Evolutionary conservation across 2,113 vertebrate species (phyloP), one percentile per base, ranked within the genome.

Genomic region (Oostethus manadensis): DNA sequence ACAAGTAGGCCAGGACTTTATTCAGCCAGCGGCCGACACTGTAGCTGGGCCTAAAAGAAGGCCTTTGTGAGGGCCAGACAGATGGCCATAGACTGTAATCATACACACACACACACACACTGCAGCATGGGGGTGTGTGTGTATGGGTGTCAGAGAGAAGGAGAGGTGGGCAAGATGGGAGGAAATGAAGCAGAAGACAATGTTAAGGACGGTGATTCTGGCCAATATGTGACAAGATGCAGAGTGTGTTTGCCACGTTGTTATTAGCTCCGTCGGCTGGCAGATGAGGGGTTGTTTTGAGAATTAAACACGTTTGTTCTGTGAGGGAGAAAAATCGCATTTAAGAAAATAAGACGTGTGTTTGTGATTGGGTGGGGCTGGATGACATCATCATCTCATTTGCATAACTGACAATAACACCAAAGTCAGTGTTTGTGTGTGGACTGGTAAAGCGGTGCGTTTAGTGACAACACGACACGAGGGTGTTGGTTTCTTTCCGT

Each of bases 81-180:
- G 84, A 86, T 88, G 84, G 84, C 79, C 70, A 59, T 71, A 85
- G 83, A 81, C 81, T 77, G 79, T 84, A 88, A 86, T 83, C 79
- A 86, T 79, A 83, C 18, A 60, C 60, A 56, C 55, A 64, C 21
- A 42, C 68, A 51, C 58, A 71, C n/a, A n/a, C n/a, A n/a, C n/a
- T 58, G 43, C 70, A 43, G 42, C 17, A 20, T n/a, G n/a, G 21
- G 64, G 64, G 35, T 43, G 48, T 26, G 10, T 54, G 22, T 44
- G 35, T 47, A 45, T 48, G 43, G 61, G 26, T 56, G 18, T 54
- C 20, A 42, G 15, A n/a, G 60, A 66, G 60, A 17, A 3, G 3
- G 47, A 70, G 70, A 60, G 46, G 40, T 55, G 23, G 60, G 47
- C 16, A 60, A 47, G 43, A 70, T 0, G 7, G 53, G 62, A 58